phyloP scores from a whole-genome alignment of 2,113 vertebrate species.

The Andinoacara biseriatus region DNA sequence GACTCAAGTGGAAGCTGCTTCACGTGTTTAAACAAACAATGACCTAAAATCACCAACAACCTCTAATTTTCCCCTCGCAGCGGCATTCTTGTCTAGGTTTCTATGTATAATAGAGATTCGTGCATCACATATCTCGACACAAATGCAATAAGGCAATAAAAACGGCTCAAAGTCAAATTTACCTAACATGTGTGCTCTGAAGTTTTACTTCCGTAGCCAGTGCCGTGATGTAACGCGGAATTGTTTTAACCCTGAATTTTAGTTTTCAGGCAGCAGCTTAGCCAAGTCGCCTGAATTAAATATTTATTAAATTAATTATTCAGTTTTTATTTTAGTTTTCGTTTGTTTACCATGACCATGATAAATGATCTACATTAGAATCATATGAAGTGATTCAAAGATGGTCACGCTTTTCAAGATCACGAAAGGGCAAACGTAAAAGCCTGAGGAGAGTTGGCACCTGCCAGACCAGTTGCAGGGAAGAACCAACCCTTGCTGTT shows the following conservation, averaged over 20 bases:
- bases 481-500: rapidly evolving
- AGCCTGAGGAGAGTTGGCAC: not conserved
- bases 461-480: not conserved
- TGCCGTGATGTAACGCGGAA: rapidly evolving
- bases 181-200: constrained; percentile 33
- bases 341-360: too few species aligned
- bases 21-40: constrained; percentile 39
- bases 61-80: not conserved
- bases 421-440: too few species aligned
- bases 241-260: rapidly evolving
- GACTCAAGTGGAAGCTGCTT: constrained; percentile 44
- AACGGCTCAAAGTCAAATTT: constrained; percentile 59
- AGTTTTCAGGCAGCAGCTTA: not conserved
- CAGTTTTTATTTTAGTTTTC: too few species aligned
- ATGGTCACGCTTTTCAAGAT: not conserved
- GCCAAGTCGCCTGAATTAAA: too few species aligned
- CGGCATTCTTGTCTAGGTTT: not conserved
- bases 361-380: too few species aligned
- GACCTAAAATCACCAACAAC: not conserved
- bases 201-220: constrained; percentile 57
- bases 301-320: too few species aligned
- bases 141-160: not conserved
- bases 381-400: too few species aligned
- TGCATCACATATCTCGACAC: not conserved
- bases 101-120: not conserved